phyloP scores from a whole-genome alignment of 2,113 vertebrate species.

The Chaetodon auriga region DNA sequence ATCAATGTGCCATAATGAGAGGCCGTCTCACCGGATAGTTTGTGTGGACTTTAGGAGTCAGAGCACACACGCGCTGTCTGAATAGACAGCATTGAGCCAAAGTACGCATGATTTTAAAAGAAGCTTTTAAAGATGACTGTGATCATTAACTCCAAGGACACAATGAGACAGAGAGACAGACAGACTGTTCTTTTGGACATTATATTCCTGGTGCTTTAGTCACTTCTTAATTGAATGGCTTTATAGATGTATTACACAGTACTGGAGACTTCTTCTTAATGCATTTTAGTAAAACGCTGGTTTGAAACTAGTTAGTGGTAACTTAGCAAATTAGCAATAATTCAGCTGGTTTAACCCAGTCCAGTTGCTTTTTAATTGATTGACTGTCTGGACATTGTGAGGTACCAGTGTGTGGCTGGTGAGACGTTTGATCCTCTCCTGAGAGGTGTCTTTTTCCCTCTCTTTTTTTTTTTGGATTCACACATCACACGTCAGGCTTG shows the following conservation, averaged over 20 bases:
- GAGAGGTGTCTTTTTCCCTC: background rate
- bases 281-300: background rate
- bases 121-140: background rate
- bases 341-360: background rate
- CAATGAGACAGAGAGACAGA: conserved; percentile 3
- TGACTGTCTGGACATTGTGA: background rate
- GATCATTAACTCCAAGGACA: conserved; percentile 19
- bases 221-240: background rate
- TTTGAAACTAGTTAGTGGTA: background rate
- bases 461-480: background rate
- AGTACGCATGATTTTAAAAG: background rate
- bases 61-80: conserved; percentile 7
- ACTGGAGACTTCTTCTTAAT: background rate
- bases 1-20: conserved; percentile 54
- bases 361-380: background rate
- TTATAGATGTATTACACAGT: background rate
- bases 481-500: background rate
- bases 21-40: background rate
- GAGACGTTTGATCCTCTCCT: conserved; percentile 1
- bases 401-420: conserved; percentile 7
- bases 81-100: conserved; percentile 24
- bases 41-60: conserved; percentile 35
- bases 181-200: background rate
- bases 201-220: too few relatives aligned
- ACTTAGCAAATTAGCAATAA: background rate